Base-by-base conservation (phyloP, 30 jellyfish, hydroid and myxozoan genomes). In the Turritopsis dohrnii region DNA sequence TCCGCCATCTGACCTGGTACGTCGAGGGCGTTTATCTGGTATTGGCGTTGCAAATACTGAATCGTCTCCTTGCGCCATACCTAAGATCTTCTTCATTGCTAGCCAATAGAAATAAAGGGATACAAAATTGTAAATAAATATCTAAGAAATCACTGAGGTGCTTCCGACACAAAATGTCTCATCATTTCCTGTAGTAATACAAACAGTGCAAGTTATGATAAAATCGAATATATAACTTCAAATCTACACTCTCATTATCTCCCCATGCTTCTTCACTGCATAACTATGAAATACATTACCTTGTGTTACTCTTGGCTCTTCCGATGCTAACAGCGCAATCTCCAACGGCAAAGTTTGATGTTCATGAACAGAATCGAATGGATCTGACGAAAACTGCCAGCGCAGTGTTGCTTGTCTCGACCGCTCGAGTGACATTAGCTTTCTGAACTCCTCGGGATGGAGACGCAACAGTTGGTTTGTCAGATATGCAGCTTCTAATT, bases 341-440 rank as follows among this genome's bases (percentile, higher is more conserved):
- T 93, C 98, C 53, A 88, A 84, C 16, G 98, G 96, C 84, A 84
- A 88, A 8, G 80, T 80, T 84, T 93, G 98, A 81, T 93, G 96
- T 82, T 93, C 98, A 65, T 93, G 98, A 1, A 93, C 96, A 7
- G 98, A 93, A 73, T 93, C 98, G 72, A 88, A 93, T 28, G 96
- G 96, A 77, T 93, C 98, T 5, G 96, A 81, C 8, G 98, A 93
- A 73, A 93, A 93, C 81, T 93, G 98, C 98, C 98, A 93, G 26
- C 98, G 89, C 29, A 93, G 86, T 52, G 96, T 93, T 9, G 98
- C 98, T 71, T 93, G 96, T 1, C 98, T 88, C 5, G 98, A 93
- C 13, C 95, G 86, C n/a, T 93, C 98, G 21, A 93, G 86, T 1
- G 98, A 94, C 25, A 93, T 86, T 84, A 88, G 83, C 86, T 93